Percentiles rank a stretch among this genome's conserved stretches.
Evolutionary conservation across 2,888 invertebrate genomes (phyloP).

Genomic region (Dromius quadrimaculatus): DNA sequence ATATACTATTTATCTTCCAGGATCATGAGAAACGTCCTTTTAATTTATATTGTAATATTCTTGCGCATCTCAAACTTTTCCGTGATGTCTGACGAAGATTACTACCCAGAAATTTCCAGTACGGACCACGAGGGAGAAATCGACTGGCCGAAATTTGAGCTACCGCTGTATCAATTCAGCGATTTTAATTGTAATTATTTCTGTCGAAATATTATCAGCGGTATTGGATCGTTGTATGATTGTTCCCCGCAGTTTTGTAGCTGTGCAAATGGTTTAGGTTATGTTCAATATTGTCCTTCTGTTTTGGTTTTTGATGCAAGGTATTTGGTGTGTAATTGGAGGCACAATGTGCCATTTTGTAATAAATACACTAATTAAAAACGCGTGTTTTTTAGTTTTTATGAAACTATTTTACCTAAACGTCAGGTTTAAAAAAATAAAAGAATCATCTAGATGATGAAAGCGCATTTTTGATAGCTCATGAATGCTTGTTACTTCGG

Average conservation of each 20-base stretch:
- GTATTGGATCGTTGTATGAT: neutral
- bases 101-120: constrained; percentile 21
- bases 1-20: no score
- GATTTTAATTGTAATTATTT: constrained; percentile 15
- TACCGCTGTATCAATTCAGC: neutral
- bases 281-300: constrained; percentile 18
- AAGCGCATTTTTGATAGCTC: no score
- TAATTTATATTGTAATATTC: neutral
- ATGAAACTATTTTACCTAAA: no score
- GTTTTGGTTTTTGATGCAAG: constrained; percentile 12
- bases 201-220: neutral
- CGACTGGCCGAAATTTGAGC: neutral
- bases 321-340: constrained; percentile 25
- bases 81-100: neutral
- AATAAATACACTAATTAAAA: neutral
- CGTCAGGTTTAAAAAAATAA: no score
- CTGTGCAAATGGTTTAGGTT: constrained; percentile 25
- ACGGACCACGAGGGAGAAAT: constrained; percentile 7
- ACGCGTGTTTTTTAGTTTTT: no score
- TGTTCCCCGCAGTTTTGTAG: constrained; percentile 23
- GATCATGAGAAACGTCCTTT: no score
- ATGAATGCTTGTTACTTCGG: no score
- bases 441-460: no score
- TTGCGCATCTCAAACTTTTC: neutral
- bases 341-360: constrained; percentile 29